Conservation (phyloP, 2,113 vertebrate species). For the Pholis gunnellus region DNA sequence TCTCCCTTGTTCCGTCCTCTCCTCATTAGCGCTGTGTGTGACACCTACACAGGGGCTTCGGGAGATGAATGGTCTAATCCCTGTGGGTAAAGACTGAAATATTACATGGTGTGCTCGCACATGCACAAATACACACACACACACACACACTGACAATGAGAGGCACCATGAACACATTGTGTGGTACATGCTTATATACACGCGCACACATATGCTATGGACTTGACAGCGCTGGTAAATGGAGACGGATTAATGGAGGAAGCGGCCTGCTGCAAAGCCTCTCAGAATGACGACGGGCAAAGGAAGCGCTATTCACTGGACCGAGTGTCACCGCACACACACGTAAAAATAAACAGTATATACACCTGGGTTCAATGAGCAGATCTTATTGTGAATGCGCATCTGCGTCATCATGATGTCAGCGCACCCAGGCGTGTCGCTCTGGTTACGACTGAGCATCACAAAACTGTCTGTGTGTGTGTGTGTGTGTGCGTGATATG, state of each 20-base stretch:
- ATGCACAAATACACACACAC: neutral
- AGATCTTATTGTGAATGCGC: conserved; percentile 27
- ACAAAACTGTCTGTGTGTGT: conserved; percentile 3
- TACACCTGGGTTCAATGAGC: conserved; percentile 27
- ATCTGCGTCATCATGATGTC: conserved; percentile 45
- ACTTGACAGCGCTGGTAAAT: conserved; percentile 68
- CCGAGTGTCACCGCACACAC: neutral
- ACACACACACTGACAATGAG: conserved; percentile 18
- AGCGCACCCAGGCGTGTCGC: conserved; percentile 17
- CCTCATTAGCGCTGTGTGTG: conserved; percentile 74
- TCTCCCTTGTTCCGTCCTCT: conserved; percentile 62
- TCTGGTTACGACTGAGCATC: conserved; percentile 60
- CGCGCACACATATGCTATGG: conserved; percentile 18
- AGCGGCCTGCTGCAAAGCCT: conserved; percentile 51
- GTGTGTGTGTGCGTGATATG: neutral
- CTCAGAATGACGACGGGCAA: conserved; percentile 62
- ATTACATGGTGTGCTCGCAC: conserved; percentile 61
- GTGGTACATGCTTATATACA: conserved; percentile 13
- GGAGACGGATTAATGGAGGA: conserved; percentile 72
- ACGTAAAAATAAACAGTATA: conserved; percentile 6
- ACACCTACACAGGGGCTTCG: conserved; percentile 74
- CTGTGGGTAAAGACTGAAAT: conserved; percentile 64
- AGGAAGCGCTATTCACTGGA: conserved; percentile 46
- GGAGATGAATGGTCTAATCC: conserved; percentile 75
- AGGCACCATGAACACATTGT: conserved; percentile 35